These are phyloP conservation scores for Drosophila birchii DNA, from an alignment of 2,888 invertebrate species.

Conservation along the genomic window DNA sequence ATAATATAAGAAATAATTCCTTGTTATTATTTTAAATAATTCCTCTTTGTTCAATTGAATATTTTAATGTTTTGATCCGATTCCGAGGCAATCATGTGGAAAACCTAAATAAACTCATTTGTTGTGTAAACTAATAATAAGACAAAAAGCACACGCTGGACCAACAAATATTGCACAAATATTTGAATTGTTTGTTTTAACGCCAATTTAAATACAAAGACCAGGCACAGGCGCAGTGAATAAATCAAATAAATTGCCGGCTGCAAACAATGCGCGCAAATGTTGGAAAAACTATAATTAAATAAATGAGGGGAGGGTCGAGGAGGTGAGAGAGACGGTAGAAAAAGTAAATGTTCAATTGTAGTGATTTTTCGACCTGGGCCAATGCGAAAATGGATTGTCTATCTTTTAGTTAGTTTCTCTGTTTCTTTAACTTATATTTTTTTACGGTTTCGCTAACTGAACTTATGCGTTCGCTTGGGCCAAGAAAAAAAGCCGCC, in stretches of 20 bases:
- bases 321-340: background rate
- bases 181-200: constrained; percentile 58
- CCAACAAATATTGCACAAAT: constrained; percentile 24
- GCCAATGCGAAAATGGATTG: constrained; percentile 48
- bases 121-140: constrained; percentile 12
- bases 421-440: constrained; percentile 34
- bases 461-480: constrained; percentile 44
- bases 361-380: constrained; percentile 44
- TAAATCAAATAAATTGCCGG: constrained; percentile 44
- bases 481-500: constrained; percentile 23
- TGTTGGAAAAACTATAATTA: constrained; percentile 54
- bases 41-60: background rate
- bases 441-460: constrained; percentile 61
- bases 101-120: constrained; percentile 21
- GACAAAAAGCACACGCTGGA: constrained; percentile 17
- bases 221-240: constrained; percentile 19
- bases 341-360: constrained; percentile 28
- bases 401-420: background rate
- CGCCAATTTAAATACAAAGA: constrained; percentile 41
- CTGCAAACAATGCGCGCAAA: constrained; percentile 35
- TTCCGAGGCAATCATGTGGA: constrained; percentile 1
- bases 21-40: background rate
- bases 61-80: constrained; percentile 1
- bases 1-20: background rate
- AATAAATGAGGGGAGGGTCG: constrained; percentile 35